Percentiles rank a stretch among this genome's conserved stretches.
Evolutionary conservation across 2,797 vertebrate genomes (phyloP).

Genomic region (Sciurus carolinensis): DNA sequence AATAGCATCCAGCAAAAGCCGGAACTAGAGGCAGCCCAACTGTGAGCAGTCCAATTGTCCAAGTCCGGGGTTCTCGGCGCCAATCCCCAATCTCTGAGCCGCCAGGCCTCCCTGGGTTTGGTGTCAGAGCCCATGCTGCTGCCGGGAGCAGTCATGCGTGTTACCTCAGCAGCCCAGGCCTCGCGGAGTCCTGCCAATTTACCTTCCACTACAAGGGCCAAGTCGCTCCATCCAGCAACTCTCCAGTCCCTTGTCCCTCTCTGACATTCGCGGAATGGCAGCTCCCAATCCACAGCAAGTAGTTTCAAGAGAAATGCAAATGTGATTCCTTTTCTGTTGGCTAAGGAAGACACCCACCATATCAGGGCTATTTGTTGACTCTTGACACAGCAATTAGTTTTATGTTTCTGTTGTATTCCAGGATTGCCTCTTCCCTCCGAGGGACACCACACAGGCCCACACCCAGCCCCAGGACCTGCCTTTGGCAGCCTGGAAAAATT

Average conservation of each 20-base stretch:
- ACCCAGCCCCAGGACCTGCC: background rate
- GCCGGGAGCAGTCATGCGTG: conserved; percentile 71
- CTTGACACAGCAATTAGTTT: background rate
- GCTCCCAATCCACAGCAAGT: background rate
- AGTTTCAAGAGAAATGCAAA: conserved; percentile 52
- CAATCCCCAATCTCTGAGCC: conserved; percentile 33
- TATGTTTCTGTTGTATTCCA: background rate
- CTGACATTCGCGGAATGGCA: conserved; percentile 28
- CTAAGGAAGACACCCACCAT: background rate
- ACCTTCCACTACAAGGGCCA: conserved; percentile 69
- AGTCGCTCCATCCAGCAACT: conserved; percentile 37
- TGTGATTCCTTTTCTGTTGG: conserved; percentile 33
- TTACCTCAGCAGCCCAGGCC: conserved; percentile 61
- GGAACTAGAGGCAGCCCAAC: conserved; percentile 43
- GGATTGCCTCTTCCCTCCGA: background rate
- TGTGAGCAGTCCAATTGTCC: conserved; percentile 65
- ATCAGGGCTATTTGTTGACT: background rate
- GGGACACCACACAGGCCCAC: background rate
- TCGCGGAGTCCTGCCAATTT: conserved; percentile 40
- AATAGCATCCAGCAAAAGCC: conserved; percentile 53
- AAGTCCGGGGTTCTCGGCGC: conserved; percentile 21
- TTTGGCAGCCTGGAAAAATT: background rate
- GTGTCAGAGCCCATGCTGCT: conserved; percentile 67
- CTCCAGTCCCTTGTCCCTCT: conserved; percentile 58
- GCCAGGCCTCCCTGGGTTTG: conserved; percentile 57